These are phyloP conservation scores for Abramis brama DNA, from an alignment of 2,113 vertebrate species.

Conservation along the genomic window DNA sequence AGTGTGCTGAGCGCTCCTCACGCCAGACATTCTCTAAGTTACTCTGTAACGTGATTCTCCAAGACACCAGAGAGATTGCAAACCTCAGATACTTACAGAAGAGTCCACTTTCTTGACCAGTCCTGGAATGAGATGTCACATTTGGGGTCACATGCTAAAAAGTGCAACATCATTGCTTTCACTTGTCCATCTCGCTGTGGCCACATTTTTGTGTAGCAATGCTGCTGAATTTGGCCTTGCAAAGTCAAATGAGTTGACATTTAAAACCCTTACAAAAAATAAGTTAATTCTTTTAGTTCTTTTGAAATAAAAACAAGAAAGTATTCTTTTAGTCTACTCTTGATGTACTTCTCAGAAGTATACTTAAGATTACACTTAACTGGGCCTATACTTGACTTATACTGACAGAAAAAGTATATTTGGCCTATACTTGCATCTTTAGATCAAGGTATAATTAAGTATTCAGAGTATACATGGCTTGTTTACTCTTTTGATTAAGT, in stretches of 20 bases:
- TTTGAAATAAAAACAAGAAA: no score
- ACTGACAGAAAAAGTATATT: no score
- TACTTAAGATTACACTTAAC: no score
- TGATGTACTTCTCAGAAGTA: no score
- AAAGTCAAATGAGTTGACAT: neutral
- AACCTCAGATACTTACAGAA: neutral
- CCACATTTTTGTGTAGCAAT: constrained; percentile 15
- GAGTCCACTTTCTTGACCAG: neutral
- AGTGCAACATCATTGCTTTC: constrained; percentile 11
- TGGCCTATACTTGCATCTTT: no score
- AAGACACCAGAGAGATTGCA: constrained; percentile 22
- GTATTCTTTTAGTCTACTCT: no score
- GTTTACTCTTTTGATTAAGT: no score
- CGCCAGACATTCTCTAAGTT: constrained; percentile 65
- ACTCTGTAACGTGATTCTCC: constrained; percentile 59
- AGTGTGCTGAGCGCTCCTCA: constrained; percentile 62
- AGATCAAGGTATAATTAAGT: no score
- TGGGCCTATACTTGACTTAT: no score
- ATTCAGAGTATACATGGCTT: no score
- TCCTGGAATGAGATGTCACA: constrained; percentile 6
- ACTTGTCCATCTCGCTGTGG: neutral
- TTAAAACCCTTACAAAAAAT: no score
- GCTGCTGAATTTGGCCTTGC: neutral
- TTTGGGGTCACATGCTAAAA: constrained; percentile 27
- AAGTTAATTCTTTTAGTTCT: no score